Evolutionary conservation across 2,797 vertebrate species (phyloP).

Genomic region (Paedocypris micromegethes): DNA sequence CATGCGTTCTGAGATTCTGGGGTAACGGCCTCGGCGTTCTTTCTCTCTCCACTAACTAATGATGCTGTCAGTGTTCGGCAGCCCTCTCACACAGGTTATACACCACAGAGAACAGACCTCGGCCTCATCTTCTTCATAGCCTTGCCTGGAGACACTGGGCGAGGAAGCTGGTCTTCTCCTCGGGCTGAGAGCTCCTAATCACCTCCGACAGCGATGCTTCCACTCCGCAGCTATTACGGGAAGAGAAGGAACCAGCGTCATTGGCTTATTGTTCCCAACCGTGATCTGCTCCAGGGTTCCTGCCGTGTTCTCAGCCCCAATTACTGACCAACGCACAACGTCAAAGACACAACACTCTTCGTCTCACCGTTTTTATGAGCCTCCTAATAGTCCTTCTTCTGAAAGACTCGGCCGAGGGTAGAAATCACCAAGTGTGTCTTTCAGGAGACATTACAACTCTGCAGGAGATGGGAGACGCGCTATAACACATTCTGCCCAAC

Average conservation of each 20-base stretch:
- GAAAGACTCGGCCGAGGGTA: no score
- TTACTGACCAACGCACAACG: conserved; percentile 34
- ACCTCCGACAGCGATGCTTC: conserved; percentile 2
- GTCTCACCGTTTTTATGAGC: conserved; percentile 13
- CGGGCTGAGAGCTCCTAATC: conserved; percentile 14
- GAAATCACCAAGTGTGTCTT: conserved; percentile 7
- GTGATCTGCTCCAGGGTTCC: conserved; percentile 12
- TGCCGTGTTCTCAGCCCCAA: conserved; percentile 22
- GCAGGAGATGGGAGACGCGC: no score
- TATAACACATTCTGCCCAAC: no score
- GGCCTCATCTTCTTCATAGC: conserved; percentile 10
- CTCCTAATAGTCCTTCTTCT: not conserved
- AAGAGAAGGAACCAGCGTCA: conserved; percentile 3
- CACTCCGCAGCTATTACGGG: conserved; percentile 33
- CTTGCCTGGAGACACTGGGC: not conserved
- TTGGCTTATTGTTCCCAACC: conserved; percentile 9
- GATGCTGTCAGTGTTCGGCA: conserved; percentile 30
- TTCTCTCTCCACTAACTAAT: conserved; percentile 32
- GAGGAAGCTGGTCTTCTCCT: conserved; percentile 5
- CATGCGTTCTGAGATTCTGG: no score
- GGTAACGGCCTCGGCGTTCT: no score
- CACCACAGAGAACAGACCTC: conserved; percentile 11
- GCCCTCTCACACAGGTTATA: conserved; percentile 11
- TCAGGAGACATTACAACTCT: not conserved
- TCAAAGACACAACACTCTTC: conserved; percentile 31